A percentile compares a stretch with the other conserved stretches of the same genome.
Conservation (phyloP, 2,888 invertebrate species). For the Odontocerum albicorne region DNA sequence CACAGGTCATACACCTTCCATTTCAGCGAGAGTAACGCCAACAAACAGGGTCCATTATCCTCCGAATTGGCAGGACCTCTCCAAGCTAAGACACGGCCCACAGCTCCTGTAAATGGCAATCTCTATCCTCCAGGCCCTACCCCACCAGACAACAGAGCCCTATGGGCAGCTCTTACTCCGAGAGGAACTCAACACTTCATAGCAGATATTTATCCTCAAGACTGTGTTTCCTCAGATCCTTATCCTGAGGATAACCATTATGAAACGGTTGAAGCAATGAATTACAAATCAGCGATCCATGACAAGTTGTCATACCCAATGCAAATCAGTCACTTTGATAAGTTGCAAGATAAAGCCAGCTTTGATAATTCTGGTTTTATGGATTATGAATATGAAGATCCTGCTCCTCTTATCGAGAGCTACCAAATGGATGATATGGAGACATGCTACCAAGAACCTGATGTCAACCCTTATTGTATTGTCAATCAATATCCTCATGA, state of each 20-base stretch:
- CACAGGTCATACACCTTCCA: conserved; percentile 44
- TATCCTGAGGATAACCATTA: conserved; percentile 67
- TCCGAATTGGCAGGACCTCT: conserved; percentile 35
- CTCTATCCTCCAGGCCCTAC: conserved; percentile 42
- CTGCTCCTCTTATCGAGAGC: conserved; percentile 73
- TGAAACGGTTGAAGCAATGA: conserved; percentile 66
- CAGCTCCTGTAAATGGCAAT: conserved; percentile 46
- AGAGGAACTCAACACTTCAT: conserved; percentile 79
- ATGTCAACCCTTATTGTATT: conserved; percentile 41
- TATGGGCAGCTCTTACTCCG: conserved; percentile 85
- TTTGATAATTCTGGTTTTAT: conserved; percentile 78
- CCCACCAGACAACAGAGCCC: conserved; percentile 54
- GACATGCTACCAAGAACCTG: conserved; percentile 53
- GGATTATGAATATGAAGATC: conserved; percentile 79
- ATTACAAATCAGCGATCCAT: conserved; percentile 52
- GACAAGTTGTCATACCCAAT: conserved; percentile 46
- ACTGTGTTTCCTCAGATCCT: conserved; percentile 45
- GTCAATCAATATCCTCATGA: conserved; percentile 49
- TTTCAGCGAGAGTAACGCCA: conserved; percentile 36
- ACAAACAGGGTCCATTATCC: conserved; percentile 34
- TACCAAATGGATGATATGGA: conserved; percentile 65
- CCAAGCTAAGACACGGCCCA: conserved; percentile 41
- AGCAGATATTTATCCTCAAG: conserved; percentile 64
- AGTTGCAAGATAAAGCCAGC: conserved; percentile 40
- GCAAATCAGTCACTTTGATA: conserved; percentile 31